phyloP scores from a whole-genome alignment of 1,140 invertebrate genomes.

The Dendrolimus kikuchii region DNA sequence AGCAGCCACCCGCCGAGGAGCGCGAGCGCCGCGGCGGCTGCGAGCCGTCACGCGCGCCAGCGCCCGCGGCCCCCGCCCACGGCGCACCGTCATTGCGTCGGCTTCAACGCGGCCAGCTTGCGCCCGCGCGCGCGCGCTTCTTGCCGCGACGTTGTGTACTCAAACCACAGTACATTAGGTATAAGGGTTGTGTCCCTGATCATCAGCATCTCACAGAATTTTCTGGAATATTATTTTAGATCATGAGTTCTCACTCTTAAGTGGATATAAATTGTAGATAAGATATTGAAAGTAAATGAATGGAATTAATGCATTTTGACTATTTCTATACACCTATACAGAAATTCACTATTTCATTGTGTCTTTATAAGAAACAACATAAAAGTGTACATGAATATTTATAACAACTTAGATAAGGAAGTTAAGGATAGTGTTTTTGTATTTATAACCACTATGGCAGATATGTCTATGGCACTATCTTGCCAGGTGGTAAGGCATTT shows the following conservation, averaged over 20 bases:
- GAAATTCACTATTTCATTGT: no score
- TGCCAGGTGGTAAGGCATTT: no score
- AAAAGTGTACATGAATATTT: no score
- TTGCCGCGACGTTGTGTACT: slow-evolving; percentile 90
- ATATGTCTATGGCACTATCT: no score
- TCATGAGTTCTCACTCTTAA: background rate
- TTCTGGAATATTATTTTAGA: slow-evolving; percentile 74
- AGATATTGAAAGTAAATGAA: no score
- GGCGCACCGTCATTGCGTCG: slow-evolving; percentile 83
- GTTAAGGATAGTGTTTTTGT: no score
- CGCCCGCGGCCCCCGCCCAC: slow-evolving; percentile 16
- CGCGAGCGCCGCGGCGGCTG: slow-evolving; percentile 41
- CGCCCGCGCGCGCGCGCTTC: slow-evolving; percentile 85
- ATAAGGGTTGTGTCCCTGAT: slow-evolving; percentile 92
- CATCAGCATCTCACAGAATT: slow-evolving; percentile 89
- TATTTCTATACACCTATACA: no score
- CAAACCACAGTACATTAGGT: slow-evolving; percentile 95
- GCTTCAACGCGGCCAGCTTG: slow-evolving; percentile 89
- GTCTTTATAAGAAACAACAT: no score
- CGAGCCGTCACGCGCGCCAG: slow-evolving; percentile 41
- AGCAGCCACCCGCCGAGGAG: slow-evolving; percentile 41
- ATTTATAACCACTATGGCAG: no score
- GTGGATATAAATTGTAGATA: no score
- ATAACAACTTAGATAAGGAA: no score
- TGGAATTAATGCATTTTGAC: no score